Evolutionary conservation across 2,113 vertebrate species (phyloP).

Genomic region (Platysternon megacephalum): DNA sequence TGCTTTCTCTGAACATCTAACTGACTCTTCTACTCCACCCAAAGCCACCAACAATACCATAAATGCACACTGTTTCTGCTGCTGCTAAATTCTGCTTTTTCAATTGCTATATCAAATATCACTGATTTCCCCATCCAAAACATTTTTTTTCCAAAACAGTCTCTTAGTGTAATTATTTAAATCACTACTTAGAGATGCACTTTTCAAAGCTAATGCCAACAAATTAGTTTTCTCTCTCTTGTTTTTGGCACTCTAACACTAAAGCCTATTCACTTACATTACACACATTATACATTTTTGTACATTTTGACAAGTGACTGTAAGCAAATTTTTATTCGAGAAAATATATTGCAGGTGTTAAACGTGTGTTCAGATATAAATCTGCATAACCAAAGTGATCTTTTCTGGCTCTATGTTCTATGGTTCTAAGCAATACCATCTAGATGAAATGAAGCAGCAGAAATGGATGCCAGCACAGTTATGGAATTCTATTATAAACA

Average conservation of each 20-base stretch:
- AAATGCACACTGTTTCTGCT: background rate
- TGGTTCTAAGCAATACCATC: background rate
- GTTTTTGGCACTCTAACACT: background rate
- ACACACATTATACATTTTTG: background rate
- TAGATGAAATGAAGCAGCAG: background rate
- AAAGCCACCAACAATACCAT: background rate
- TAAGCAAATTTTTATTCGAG: background rate
- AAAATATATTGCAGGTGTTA: background rate
- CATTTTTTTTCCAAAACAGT: background rate
- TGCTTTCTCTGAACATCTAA: background rate
- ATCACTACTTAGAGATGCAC: background rate
- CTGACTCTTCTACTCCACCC: background rate
- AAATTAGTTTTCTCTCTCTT: background rate
- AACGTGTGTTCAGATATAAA: background rate
- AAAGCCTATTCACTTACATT: background rate
- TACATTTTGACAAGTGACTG: background rate
- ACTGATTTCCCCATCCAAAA: background rate
- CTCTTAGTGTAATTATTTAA: background rate
- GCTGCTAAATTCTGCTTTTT: slow-evolving; percentile 14
- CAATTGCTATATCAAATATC: background rate
- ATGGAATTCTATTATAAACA: background rate
- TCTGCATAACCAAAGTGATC: background rate
- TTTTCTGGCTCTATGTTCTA: background rate
- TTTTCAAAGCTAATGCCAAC: background rate
- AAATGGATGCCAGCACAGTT: background rate